Conservation (phyloP, 2,113 vertebrate genomes). For the Xiphias gladius region DNA sequence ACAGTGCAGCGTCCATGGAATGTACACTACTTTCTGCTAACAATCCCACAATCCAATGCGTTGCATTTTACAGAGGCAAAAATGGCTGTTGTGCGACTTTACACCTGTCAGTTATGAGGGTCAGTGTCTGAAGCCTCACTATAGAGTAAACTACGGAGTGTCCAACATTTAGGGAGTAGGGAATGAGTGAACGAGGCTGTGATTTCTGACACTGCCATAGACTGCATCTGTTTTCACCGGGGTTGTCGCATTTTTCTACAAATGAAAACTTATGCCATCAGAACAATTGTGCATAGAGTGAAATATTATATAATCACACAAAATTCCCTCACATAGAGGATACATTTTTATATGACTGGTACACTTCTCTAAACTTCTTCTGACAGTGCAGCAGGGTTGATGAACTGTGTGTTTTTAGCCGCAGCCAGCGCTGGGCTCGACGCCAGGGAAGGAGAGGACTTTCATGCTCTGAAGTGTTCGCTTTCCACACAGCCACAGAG, state of each 20-base stretch:
- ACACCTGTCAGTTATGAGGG: neutral
- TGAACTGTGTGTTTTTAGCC: slow-evolving; percentile 41
- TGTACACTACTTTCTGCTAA: neutral
- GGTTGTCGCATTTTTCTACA: neutral
- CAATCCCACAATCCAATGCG: too few relatives aligned
- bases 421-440: slow-evolving; percentile 45
- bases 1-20: neutral
- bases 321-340: neutral
- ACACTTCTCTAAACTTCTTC: slow-evolving; percentile 1
- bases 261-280: slow-evolving; percentile 1
- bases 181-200: neutral
- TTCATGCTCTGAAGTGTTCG: slow-evolving; percentile 40
- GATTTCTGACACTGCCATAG: neutral
- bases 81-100: neutral
- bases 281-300: neutral
- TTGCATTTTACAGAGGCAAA: too few relatives aligned
- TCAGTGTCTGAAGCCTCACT: neutral
- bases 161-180: neutral
- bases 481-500: slow-evolving; percentile 54
- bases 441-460: slow-evolving; percentile 59
- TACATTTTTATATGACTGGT: slow-evolving; percentile 31
- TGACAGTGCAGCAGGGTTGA: slow-evolving; percentile 35
- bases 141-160: neutral
- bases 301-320: neutral
- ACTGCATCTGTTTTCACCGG: neutral